Conservation (phyloP, 2,113 vertebrate genomes). For the Pelecanus crispus region DNA sequence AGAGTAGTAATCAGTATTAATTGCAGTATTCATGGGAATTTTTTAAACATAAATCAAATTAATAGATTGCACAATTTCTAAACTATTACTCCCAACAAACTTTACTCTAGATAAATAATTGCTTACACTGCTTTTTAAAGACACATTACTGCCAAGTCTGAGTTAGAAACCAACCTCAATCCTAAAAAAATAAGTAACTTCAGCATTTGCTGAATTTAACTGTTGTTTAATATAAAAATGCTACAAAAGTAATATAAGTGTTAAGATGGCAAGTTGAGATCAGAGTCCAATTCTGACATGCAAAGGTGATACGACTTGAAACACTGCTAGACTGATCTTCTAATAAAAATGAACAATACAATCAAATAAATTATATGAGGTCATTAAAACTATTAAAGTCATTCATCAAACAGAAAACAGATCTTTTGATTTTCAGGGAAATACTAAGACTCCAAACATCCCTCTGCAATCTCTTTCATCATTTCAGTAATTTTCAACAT, state of each 20-base stretch:
- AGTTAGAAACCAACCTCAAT: background rate
- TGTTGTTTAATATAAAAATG: background rate
- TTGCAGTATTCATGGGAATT: background rate
- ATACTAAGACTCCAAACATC: constrained; percentile 7
- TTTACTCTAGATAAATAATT: background rate
- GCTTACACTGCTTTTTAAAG: constrained; percentile 22
- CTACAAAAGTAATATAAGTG: background rate
- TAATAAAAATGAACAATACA: constrained; percentile 31
- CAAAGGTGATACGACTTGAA: constrained; percentile 1
- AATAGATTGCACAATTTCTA: constrained; percentile 19
- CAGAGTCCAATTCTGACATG: background rate
- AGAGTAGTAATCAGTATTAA: constrained; percentile 23
- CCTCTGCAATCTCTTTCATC: constrained; percentile 38
- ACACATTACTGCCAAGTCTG: background rate
- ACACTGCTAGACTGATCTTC: background rate
- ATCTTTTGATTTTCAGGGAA: constrained; percentile 25
- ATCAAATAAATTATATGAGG: constrained; percentile 44
- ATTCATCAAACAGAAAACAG: constrained; percentile 43
- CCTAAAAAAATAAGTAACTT: background rate
- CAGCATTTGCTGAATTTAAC: background rate
- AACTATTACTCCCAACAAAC: background rate
- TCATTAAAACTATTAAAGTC: constrained; percentile 46
- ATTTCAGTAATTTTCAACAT: constrained; percentile 37
- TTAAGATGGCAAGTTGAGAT: background rate
- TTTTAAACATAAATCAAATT: constrained; percentile 23